Percentiles rank a stretch among this genome's conserved stretches.
phyloP scores from a whole-genome alignment of 35 echinoderm and acorn worm genomes.

The Apostichopus californicus region DNA sequence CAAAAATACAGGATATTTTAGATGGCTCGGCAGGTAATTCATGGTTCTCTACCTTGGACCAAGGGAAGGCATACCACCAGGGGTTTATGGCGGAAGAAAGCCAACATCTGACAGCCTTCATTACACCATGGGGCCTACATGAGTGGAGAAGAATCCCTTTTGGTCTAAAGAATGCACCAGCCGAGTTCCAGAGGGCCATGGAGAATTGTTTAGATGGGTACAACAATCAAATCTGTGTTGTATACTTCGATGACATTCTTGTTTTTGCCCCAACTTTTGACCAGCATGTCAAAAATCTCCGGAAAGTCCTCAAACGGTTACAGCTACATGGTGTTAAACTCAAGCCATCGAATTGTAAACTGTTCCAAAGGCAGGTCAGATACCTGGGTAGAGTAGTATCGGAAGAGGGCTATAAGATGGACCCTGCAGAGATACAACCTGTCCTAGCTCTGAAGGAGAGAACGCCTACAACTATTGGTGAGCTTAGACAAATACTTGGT shows the following conservation, averaged over 20 bases:
- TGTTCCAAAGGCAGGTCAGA: too few species aligned
- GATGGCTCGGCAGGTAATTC: background rate
- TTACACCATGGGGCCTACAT: too few species aligned
- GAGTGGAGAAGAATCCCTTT: background rate
- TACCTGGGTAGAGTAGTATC: too few species aligned
- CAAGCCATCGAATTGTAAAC: too few species aligned
- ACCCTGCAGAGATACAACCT: too few species aligned
- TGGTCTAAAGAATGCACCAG: too few species aligned
- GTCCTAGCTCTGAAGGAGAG: too few species aligned
- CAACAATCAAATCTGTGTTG: conserved; percentile 19
- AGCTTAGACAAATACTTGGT: too few species aligned
- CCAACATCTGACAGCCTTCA: conserved; percentile 33
- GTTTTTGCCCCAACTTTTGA: conserved; percentile 46
- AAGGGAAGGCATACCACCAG: background rate
- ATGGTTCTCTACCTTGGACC: conserved; percentile 7
- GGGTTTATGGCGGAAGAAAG: conserved; percentile 62
- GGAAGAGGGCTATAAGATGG: too few species aligned
- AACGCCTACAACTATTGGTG: too few species aligned
- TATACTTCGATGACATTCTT: conserved; percentile 61
- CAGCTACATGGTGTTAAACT: background rate
- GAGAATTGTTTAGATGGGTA: conserved; percentile 30
- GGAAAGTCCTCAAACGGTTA: conserved; percentile 33
- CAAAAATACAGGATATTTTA: conserved; percentile 51
- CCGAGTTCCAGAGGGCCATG: too few species aligned
- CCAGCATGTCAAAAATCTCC: conserved; percentile 45